Base-by-base conservation (phyloP, 2,113 vertebrate species). In the Notothenia coriiceps region DNA sequence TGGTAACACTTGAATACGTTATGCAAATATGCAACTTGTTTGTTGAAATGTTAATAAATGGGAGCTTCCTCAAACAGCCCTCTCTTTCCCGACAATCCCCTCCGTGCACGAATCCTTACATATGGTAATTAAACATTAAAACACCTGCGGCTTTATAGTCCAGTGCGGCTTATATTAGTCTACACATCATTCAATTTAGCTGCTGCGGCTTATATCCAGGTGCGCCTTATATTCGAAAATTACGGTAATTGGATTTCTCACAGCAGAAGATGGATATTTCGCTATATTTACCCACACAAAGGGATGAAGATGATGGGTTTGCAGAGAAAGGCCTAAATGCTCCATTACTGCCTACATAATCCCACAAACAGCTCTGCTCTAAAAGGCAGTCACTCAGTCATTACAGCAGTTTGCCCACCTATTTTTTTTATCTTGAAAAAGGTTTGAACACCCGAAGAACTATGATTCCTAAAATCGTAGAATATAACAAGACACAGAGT, bases 261-360 rank as follows among this genome's bases (percentile, higher is more conserved):
- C 47, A 15, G 57, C 67, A 69, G 35, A 35, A 20, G 44, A 62
- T 11, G 14, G 52, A 33, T 61, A 51, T 33, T 68, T 80, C 33
- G n/a, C n/a, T 86, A 64, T 74, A 57, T 57, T 70, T 70, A 84
- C 20, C 62, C 35, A 75, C 22, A 43, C n/a, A 44, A 79, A 56
- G 5, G 52, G 73, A 73, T 57, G 25, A 80, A 86, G 59, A 88
- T 71, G 79, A 91, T 73, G 50, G 71, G 44, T 66, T 83, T 75
- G 57, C 88, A 55, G 69, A 82, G 73, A 77, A 82, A 88, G 44
- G 71, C 60, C 68, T 17, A 33, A 33, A 47, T 62, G 74, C 70
- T 85, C 61, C 57, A 88, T 83, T 74, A 71, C 29, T 70, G 70
- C 52, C 82, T 85, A 80, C 56, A 80, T 86, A 87, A 85, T 63